Percentiles rank a stretch among this genome's conserved stretches.
These are phyloP conservation scores for Pammene aurita DNA, from an alignment of 2,888 invertebrate species.

Conservation along the genomic window DNA sequence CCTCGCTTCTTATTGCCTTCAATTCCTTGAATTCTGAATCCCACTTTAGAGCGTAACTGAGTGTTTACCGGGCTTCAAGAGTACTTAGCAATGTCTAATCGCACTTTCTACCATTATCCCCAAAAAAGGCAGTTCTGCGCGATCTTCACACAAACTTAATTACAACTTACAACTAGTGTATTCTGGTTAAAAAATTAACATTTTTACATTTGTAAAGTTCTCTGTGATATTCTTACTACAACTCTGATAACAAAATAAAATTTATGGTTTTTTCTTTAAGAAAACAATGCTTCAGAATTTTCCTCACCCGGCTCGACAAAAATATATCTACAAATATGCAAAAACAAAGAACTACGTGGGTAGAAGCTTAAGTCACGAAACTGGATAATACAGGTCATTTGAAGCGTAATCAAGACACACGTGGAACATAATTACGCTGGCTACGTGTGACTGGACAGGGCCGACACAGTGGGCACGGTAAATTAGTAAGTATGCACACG, in stretches of 20 bases:
- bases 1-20: slow-evolving; percentile 64
- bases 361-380: slow-evolving; percentile 9
- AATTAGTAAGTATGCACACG: slow-evolving; percentile 26
- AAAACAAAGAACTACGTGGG: background rate
- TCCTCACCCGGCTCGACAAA: background rate
- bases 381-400: slow-evolving; percentile 21
- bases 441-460: too few species aligned
- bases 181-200: too few species aligned
- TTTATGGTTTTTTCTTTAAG: background rate
- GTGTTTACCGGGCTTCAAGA: slow-evolving; percentile 59
- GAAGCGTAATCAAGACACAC: slow-evolving; percentile 31
- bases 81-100: slow-evolving; percentile 55
- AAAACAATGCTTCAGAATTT: slow-evolving; percentile 6
- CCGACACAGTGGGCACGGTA: background rate
- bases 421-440: too few species aligned
- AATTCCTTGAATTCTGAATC: slow-evolving; percentile 62
- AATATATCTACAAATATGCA: background rate
- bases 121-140: background rate
- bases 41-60: slow-evolving; percentile 60
- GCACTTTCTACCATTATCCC: slow-evolving; percentile 43
- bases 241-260: background rate
- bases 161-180: too few species aligned
- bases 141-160: too few species aligned
- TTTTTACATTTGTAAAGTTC: too few species aligned
- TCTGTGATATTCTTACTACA: too few species aligned